Evolutionary conservation across 2,888 invertebrate genomes (phyloP), one percentile per base, ranked within the genome.

Genomic region (Neoaliturus tenellus): DNA sequence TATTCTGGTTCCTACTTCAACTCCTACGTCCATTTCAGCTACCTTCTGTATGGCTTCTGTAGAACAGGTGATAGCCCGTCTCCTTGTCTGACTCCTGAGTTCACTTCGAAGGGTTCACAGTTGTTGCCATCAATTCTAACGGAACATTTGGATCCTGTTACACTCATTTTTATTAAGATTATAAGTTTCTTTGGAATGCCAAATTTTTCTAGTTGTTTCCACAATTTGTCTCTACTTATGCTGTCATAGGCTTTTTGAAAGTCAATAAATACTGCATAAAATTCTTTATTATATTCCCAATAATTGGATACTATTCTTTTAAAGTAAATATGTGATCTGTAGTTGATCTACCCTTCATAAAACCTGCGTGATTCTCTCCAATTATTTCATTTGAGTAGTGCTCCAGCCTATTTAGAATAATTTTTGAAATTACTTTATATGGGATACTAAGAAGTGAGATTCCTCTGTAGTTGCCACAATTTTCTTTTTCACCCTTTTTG

Each of bases 381-480:
- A 84, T 71, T 48, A 41, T 55, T 35, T 33, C 58, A 10, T 67
- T 51, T 31, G 33, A 78, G 33, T 41, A 80, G 62, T 44, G 33
- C 25, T 73, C 28, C 48, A 84, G 35, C n/a, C 80, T 23, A 31
- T 80, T 84, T 28, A 69, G 48, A 44, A 84, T 39, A 23, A 84
- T 71, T 80, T 80, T 85, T 35, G 81, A 80, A 17, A 84, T 80
- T 25, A 84, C 25, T 80, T 85, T 85, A 73, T 85, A 84, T 28
- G 80, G 39, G 33, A 80, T 48, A 67, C 80, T 84, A 44, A 85
- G 67, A 35, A 84, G 35, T 3, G 81, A 82, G 55, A 84, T 85
- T 28, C 84, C 83, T 84, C 81, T 55, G 44, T 86, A 85, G 25
- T 83, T 84, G 8, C 58, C 73, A n/a, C 83, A 86, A n/a, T 80